Percentiles rank a stretch among this genome's conserved stretches.
These are phyloP conservation scores for Belonocnema kinseyi DNA, from an alignment of 1,140 invertebrate species.

Conservation along the genomic window DNA sequence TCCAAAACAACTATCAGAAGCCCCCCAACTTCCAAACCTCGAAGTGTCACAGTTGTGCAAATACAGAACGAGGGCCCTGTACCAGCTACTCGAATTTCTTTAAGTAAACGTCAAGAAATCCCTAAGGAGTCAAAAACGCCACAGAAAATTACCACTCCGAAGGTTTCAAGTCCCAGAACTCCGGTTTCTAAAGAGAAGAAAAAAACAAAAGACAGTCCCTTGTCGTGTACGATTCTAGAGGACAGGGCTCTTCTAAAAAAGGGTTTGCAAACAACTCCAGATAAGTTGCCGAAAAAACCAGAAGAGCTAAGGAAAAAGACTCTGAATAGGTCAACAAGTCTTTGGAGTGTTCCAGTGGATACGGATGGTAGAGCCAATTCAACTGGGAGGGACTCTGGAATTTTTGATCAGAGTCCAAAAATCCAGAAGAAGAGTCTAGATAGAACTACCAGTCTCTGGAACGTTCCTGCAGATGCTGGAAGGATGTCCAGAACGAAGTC, in stretches of 20 bases:
- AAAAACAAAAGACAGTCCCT: constrained; percentile 42
- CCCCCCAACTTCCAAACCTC: constrained; percentile 3
- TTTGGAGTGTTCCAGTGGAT: constrained; percentile 59
- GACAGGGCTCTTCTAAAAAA: constrained; percentile 70
- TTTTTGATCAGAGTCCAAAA: background rate
- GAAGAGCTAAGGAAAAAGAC: constrained; percentile 58
- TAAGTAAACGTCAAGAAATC: constrained; percentile 8
- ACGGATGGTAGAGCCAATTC: background rate
- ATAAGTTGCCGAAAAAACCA: constrained; percentile 59
- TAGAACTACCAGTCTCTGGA: constrained; percentile 69
- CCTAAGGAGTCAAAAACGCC: constrained; percentile 11
- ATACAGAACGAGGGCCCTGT: constrained; percentile 34
- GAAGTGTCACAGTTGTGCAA: constrained; percentile 48
- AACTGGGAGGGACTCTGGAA: background rate
- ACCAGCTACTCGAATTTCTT: constrained; percentile 2
- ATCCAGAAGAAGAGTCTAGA: constrained; percentile 49
- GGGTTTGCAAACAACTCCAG: constrained; percentile 58
- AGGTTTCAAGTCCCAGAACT: constrained; percentile 8
- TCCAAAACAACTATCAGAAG: constrained; percentile 7
- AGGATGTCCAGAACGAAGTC: constrained; percentile 47
- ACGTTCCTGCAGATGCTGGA: constrained; percentile 53
- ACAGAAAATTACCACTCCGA: background rate
- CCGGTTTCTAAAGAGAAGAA: constrained; percentile 46
- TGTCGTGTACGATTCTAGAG: constrained; percentile 70
- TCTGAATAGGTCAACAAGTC: constrained; percentile 64